Percentiles rank a stretch among this genome's conserved stretches.
phyloP scores from a whole-genome alignment of 2,797 vertebrate genomes.

The Coreius guichenoti region DNA sequence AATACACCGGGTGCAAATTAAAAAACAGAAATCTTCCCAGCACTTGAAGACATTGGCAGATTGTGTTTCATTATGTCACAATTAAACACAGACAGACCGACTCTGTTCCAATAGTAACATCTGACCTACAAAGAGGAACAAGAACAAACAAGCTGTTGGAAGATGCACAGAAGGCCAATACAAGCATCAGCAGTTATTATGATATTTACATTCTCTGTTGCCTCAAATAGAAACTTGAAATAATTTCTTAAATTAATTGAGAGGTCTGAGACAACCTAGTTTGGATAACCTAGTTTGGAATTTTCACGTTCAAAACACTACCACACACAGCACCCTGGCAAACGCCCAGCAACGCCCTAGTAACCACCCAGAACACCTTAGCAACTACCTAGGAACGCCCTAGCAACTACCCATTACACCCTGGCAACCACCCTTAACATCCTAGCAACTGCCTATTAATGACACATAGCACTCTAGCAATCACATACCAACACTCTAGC shows the following conservation, averaged over 20 bases:
- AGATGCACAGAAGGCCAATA: slow-evolving; percentile 27
- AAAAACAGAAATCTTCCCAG: slow-evolving; percentile 48
- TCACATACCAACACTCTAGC: too few relatives aligned
- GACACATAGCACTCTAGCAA: too few relatives aligned
- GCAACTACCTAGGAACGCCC: background rate
- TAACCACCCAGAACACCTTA: background rate
- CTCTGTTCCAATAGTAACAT: slow-evolving; percentile 27
- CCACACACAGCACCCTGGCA: background rate
- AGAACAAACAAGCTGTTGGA: background rate
- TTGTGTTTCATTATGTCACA: slow-evolving; percentile 41
- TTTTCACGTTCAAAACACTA: background rate
- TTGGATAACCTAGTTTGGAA: background rate
- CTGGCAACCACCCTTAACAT: background rate
- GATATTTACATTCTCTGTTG: slow-evolving; percentile 22
- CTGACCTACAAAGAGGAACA: slow-evolving; percentile 45
- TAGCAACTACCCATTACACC: background rate
- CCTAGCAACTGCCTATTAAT: background rate
- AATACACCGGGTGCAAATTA: slow-evolving; percentile 47
- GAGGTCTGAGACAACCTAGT: background rate
- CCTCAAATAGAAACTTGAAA: background rate
- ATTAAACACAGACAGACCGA: slow-evolving; percentile 39
- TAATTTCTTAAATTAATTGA: background rate
- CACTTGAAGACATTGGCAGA: slow-evolving; percentile 15
- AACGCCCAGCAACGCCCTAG: background rate
- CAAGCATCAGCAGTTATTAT: slow-evolving; percentile 18